Conservation (phyloP, 2,797 vertebrate genomes). For the Ceyx erithaca region DNA sequence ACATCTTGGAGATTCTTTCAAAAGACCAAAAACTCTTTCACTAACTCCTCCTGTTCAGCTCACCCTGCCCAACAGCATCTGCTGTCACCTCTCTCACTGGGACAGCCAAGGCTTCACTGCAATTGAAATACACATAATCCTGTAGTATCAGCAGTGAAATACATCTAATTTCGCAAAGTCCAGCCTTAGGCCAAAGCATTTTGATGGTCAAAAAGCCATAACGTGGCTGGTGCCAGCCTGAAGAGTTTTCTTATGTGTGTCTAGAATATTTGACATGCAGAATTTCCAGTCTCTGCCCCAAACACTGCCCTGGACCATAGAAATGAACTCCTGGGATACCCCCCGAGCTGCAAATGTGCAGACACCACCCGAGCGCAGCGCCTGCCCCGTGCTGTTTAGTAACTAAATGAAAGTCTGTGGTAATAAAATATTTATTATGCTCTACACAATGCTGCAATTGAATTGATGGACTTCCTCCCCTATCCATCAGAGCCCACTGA, state of each 20-base stretch:
- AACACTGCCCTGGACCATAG: accelerated
- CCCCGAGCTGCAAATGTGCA: accelerated
- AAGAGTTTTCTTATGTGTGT: accelerated
- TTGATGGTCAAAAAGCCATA: not conserved
- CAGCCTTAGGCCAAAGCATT: not conserved
- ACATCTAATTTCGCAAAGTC: not conserved
- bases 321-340: accelerated
- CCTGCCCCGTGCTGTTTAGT: accelerated
- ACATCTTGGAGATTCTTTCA: not conserved
- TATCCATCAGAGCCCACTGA: conserved; percentile 16
- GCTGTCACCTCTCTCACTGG: not conserved
- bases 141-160: not conserved
- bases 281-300: not conserved
- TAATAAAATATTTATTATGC: conserved; percentile 22
- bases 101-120: not conserved
- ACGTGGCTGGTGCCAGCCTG: not conserved
- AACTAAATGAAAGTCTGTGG: not conserved
- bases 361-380: not conserved
- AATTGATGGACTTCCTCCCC: not conserved
- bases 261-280: not conserved
- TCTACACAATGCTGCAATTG: not conserved
- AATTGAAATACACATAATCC: not conserved
- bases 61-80: not conserved
- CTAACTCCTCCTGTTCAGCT: accelerated
- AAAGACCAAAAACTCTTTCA: not conserved